Evolutionary conservation across 2,113 vertebrate genomes (phyloP).

Genomic region (Mobula hypostoma): DNA sequence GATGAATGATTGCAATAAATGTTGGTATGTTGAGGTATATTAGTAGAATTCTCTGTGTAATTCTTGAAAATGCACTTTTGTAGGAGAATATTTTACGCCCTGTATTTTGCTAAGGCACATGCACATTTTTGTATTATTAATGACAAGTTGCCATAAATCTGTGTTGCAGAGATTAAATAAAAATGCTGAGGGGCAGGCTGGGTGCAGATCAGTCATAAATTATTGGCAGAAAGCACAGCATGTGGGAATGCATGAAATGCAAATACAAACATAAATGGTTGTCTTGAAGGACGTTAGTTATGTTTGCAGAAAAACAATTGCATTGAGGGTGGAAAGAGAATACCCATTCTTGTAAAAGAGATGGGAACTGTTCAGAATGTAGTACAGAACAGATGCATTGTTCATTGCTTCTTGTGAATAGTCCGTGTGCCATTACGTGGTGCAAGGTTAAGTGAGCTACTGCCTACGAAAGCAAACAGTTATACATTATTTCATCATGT

Average conservation of each 20-base stretch:
- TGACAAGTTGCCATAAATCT: constrained; percentile 68
- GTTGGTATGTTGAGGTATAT: not conserved
- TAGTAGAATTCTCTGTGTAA: not conserved
- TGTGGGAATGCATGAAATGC: constrained; percentile 68
- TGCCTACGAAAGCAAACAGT: not conserved
- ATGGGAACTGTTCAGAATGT: not conserved
- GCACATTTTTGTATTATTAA: constrained; percentile 79
- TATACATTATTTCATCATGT: not conserved
- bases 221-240: constrained; percentile 76
- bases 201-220: constrained; percentile 88
- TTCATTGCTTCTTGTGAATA: not conserved
- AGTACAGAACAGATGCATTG: not conserved
- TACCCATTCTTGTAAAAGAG: not conserved
- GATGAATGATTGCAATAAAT: not conserved
- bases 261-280: constrained; percentile 63
- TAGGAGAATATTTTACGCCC: constrained; percentile 44
- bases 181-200: constrained; percentile 82
- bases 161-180: constrained; percentile 80
- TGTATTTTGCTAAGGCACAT: constrained; percentile 85
- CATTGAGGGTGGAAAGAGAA: not conserved
- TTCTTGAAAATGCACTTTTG: not conserved
- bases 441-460: not conserved
- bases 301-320: constrained; percentile 43
- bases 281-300: constrained; percentile 59
- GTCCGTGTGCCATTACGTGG: not conserved